Percentiles rank a stretch among this genome's conserved stretches.
Conservation (phyloP, 1,140 invertebrate genomes). For the Euschistus heros region DNA sequence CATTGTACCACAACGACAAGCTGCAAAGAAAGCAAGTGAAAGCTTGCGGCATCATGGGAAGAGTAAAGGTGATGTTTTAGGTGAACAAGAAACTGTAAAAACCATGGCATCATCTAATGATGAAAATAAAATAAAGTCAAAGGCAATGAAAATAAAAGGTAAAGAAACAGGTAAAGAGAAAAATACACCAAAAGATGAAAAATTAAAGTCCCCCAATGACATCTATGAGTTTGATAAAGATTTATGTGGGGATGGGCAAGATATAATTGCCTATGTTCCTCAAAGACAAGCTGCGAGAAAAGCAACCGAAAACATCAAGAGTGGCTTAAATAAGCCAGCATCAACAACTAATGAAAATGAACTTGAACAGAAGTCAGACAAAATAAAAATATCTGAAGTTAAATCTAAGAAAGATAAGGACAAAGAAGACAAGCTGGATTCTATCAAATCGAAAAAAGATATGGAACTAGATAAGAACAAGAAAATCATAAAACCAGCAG, state of each 20-base stretch:
- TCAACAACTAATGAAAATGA: constrained; percentile 30
- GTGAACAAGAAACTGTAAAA: constrained; percentile 32
- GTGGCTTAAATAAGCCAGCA: constrained; percentile 46
- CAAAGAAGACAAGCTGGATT: neutral
- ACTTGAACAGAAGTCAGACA: constrained; percentile 30
- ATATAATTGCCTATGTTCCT: constrained; percentile 73
- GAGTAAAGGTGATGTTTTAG: constrained; percentile 26
- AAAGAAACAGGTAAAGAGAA: constrained; percentile 27
- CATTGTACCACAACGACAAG: constrained; percentile 82
- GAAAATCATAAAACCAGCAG: constrained; percentile 25
- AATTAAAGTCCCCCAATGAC: constrained; percentile 32
- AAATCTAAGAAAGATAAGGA: constrained; percentile 24
- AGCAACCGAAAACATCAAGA: constrained; percentile 75
- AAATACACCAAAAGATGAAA: constrained; percentile 26
- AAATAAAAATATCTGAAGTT: constrained; percentile 16
- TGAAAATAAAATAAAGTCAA: constrained; percentile 30
- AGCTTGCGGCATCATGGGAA: constrained; percentile 50
- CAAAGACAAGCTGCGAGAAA: constrained; percentile 84
- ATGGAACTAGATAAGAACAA: constrained; percentile 27
- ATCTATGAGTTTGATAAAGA: constrained; percentile 53
- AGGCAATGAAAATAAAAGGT: constrained; percentile 34
- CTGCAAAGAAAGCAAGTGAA: constrained; percentile 81
- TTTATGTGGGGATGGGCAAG: constrained; percentile 45
- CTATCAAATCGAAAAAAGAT: constrained; percentile 29
- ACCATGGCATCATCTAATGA: constrained; percentile 31